Conservation (phyloP, 2,888 invertebrate species). For the Drosophila bunnanda region DNA sequence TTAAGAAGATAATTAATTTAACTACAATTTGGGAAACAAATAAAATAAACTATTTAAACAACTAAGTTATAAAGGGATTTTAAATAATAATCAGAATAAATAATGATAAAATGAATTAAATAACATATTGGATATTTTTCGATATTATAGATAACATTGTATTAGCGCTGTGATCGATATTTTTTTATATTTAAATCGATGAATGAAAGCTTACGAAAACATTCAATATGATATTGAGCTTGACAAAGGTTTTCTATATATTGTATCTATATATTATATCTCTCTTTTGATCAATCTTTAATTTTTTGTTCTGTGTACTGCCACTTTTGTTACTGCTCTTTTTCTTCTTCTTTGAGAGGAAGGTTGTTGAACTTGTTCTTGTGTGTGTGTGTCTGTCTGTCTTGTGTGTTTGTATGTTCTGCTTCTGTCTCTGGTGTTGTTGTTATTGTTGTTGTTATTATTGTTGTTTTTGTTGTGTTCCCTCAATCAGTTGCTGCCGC, state of each 20-base stretch:
- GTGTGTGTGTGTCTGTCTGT: constrained; percentile 25
- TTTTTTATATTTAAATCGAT: neutral
- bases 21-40: no score
- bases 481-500: constrained; percentile 75
- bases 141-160: no score
- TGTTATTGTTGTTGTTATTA: constrained; percentile 36
- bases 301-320: constrained; percentile 3
- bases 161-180: neutral
- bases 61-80: no score
- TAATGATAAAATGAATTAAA: no score
- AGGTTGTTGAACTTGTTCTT: constrained; percentile 73
- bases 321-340: constrained; percentile 27
- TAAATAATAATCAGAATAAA: no score
- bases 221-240: no score
- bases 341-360: constrained; percentile 49
- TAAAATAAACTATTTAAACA: no score
- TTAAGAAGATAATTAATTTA: no score
- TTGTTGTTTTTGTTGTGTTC: constrained; percentile 65
- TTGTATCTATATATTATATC: no score
- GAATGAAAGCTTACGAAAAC: no score
- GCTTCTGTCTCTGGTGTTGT: constrained; percentile 33
- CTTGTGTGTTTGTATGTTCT: constrained; percentile 35
- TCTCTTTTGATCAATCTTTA: neutral
- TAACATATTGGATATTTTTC: no score
- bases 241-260: neutral